Conservation (phyloP, 2,888 invertebrate genomes). For the Lobophora halterata region DNA sequence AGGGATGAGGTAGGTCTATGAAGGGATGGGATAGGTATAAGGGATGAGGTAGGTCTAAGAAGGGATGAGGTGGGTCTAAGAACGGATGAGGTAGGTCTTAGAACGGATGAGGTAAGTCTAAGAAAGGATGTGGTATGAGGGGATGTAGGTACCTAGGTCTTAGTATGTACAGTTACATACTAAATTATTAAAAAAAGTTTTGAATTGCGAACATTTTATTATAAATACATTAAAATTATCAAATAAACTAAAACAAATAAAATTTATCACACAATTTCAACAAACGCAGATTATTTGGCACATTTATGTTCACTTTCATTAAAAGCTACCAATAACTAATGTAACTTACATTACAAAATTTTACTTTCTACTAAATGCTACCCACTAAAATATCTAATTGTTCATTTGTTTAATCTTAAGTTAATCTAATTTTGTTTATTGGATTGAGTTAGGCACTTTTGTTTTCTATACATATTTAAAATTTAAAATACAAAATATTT, state of each 20-base stretch:
- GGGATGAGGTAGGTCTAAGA: no score
- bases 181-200: neutral
- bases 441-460: neutral
- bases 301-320: conserved; percentile 26
- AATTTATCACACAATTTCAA: conserved; percentile 20
- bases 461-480: neutral
- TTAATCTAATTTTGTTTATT: conserved; percentile 3
- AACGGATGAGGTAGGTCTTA: no score
- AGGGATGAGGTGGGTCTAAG: no score
- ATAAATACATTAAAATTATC: conserved; percentile 16
- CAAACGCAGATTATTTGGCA: conserved; percentile 29
- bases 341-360: conserved; percentile 20
- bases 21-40: no score
- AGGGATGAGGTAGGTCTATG: no score
- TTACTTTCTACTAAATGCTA: conserved; percentile 31
- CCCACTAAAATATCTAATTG: conserved; percentile 11
- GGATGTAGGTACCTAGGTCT: no score
- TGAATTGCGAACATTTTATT: conserved; percentile 10
- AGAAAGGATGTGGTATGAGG: no score
- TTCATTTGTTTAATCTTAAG: conserved; percentile 15
- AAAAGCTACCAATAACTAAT: conserved; percentile 2
- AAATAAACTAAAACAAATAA: conserved; percentile 10
- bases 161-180: neutral
- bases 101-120: no score
- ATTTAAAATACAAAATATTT: no score